Evolutionary conservation across 2,113 vertebrate genomes (phyloP), one percentile per base, ranked within the genome.

Genomic region (Mesoclemmys tuberculata): DNA sequence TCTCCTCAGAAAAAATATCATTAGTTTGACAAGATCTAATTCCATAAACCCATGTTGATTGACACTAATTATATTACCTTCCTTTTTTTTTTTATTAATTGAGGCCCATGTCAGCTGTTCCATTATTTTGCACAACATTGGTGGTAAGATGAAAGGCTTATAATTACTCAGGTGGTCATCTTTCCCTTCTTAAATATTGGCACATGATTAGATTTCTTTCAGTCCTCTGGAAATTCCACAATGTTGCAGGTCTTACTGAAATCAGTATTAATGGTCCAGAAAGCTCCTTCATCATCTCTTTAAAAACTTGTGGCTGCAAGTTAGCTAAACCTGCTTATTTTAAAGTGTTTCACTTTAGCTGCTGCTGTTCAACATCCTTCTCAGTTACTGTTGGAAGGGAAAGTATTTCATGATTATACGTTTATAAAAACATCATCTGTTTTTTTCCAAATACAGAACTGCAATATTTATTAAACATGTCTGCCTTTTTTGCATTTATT

Each of bases 391-490:
- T 51, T 77, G 51, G 29, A 52, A 35, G 82, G 87, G 74, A 89
- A 96, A 93, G 12, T 55, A 85, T 89, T 92, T 90, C 61, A 85
- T 55, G 61, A 71, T 44, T 48, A 95, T 64, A 46, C 61, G 90
- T 31, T 54, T 56, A 93, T 92, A 0, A 86, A 26, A 88, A 18
- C 2, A 1, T 38, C 22, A 24, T 71, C 29, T 91, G 90, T 26
- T 71, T 89, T 80, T 77, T 87, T 93, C 74, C 24, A 82, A 92
- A 71, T 35, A 89, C 2, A 12, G 2, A 92, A 10, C 2, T 89
- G 71, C 94, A 90, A 92, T 90, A 93, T 92, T 95, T 93, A 87
- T 94, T 68, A 55, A 90, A n/a, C 31, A 18, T 5, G 0, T 68
- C 64, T 68, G 64, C 6, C 14, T n/a, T 68, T 68, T 68, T 31